Evolutionary conservation across 2,888 invertebrate genomes (phyloP).

Genomic region (Alloplasta piceator): DNA sequence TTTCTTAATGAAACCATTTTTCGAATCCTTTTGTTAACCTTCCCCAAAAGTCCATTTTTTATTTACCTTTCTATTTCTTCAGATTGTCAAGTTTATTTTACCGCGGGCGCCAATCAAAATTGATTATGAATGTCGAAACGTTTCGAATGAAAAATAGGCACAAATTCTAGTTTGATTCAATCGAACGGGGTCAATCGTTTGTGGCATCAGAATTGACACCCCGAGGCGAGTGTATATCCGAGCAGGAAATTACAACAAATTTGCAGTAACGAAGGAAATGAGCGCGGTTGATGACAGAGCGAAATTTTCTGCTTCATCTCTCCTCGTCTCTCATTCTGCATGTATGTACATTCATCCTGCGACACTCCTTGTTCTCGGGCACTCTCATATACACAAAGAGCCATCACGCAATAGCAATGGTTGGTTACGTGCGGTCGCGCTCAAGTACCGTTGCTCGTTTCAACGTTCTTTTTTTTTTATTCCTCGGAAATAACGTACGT

Average conservation of each 20-base stretch:
- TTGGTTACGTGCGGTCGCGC: neutral
- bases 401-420: conserved; percentile 1
- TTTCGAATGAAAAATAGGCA: conserved; percentile 16
- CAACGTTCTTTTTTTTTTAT: neutral
- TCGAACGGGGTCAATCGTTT: conserved; percentile 56
- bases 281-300: conserved; percentile 47
- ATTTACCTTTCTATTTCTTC: too few relatives aligned
- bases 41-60: too few relatives aligned
- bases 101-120: too few relatives aligned
- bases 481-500: neutral
- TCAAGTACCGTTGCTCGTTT: neutral
- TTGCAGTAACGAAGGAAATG: conserved; percentile 59
- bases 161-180: conserved; percentile 41
- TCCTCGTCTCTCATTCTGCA: neutral
- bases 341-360: neutral
- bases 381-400: neutral
- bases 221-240: conserved; percentile 25
- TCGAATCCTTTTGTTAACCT: too few relatives aligned
- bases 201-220: conserved; percentile 11
- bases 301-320: conserved; percentile 21
- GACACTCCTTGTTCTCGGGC: neutral
- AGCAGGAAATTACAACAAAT: conserved; percentile 58
- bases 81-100: too few relatives aligned
- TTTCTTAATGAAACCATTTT: too few relatives aligned
- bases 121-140: neutral